Percentiles rank a stretch among this genome's conserved stretches.
These are phyloP conservation scores for Ailurus styani DNA, from an alignment of 2,113 vertebrate genomes.

Conservation along the genomic window DNA sequence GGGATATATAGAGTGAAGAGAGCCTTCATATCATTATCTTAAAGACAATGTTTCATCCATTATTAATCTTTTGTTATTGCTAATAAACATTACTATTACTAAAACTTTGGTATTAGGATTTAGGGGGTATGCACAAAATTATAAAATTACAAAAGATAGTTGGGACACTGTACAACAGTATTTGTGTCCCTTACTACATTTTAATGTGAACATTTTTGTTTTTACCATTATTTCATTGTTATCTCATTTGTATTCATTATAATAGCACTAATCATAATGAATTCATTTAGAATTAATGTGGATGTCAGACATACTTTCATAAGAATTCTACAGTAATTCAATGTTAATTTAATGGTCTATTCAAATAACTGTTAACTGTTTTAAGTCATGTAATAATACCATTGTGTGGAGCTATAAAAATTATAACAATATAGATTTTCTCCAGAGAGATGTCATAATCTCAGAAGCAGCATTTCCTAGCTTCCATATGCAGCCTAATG, in stretches of 20 bases:
- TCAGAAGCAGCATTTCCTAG: not conserved
- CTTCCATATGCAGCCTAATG: not conserved
- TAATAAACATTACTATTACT: not conserved
- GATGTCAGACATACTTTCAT: not conserved
- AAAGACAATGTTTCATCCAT: not conserved
- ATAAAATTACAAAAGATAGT: not conserved
- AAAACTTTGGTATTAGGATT: not conserved
- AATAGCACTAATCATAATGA: conserved; percentile 37
- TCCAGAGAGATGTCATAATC: not conserved
- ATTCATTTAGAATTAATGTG: conserved; percentile 64
- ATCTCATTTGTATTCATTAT: conserved; percentile 47
- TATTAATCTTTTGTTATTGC: not conserved
- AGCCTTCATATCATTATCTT: not conserved
- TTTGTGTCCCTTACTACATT: not conserved
- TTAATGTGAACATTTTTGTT: not conserved
- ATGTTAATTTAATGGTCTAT: conserved; percentile 57
- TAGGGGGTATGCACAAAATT: not conserved
- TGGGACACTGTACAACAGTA: not conserved
- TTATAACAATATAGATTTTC: conserved; percentile 6
- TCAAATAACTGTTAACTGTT: conserved; percentile 42
- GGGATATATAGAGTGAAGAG: not conserved
- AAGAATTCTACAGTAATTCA: conserved; percentile 33
- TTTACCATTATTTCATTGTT: conserved; percentile 24
- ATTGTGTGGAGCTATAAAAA: conserved; percentile 38
- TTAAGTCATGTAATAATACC: conserved; percentile 13